Conservation (phyloP, 2,113 vertebrate species). For the Xenopus tropicalis region DNA sequence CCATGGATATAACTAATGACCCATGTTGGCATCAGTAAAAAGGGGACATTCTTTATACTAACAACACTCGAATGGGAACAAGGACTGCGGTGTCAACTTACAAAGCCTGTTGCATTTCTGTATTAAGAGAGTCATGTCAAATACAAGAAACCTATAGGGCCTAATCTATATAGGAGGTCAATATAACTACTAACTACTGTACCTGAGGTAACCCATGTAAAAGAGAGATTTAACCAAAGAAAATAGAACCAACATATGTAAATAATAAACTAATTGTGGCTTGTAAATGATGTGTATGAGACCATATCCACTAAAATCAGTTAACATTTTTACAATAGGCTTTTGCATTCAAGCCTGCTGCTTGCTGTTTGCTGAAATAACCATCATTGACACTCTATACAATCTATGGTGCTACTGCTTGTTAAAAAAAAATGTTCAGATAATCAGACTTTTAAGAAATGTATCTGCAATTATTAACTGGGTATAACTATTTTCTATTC, state of each 20-base stretch:
- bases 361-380: conserved; percentile 84
- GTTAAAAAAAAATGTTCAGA: conserved; percentile 12
- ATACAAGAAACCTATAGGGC: conserved; percentile 53
- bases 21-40: conserved; percentile 68
- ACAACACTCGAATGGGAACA: conserved; percentile 75
- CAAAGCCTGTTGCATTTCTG: conserved; percentile 83
- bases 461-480: conserved; percentile 1
- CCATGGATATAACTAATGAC: conserved; percentile 83
- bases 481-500: neutral
- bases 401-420: conserved; percentile 68
- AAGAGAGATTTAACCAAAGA: conserved; percentile 69
- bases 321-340: conserved; percentile 79
- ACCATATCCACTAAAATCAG: conserved; percentile 79
- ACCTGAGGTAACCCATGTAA: conserved; percentile 64
- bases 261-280: conserved; percentile 94
- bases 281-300: conserved; percentile 88
- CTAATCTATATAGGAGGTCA: conserved; percentile 71
- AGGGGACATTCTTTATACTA: conserved; percentile 86
- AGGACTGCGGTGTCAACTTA: conserved; percentile 74
- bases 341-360: conserved; percentile 86
- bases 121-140: conserved; percentile 59
- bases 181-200: conserved; percentile 87
- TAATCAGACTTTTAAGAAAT: conserved; percentile 1
- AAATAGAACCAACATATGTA: conserved; percentile 77
- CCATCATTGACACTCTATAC: conserved; percentile 64